Evolutionary conservation across 2,797 vertebrate species (phyloP).

Genomic region (Ctenochaetus hawaiiensis): DNA sequence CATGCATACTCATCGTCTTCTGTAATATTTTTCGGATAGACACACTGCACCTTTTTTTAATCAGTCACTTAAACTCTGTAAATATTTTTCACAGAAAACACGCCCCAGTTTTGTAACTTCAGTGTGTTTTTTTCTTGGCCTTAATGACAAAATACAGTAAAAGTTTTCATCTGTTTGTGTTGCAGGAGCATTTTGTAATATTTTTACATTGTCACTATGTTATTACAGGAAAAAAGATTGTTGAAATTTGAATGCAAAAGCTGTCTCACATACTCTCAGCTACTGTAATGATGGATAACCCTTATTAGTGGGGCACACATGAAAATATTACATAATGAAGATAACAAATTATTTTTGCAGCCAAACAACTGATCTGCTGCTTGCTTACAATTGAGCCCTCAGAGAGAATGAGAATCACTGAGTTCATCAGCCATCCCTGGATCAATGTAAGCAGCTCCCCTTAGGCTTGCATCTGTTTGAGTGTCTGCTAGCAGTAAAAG

Average conservation of each 20-base stretch:
- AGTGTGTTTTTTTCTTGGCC: neutral
- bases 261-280: neutral
- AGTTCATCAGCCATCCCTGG: slow-evolving; percentile 95
- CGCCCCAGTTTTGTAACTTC: neutral
- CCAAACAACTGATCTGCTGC: slow-evolving; percentile 92
- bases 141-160: neutral
- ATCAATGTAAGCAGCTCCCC: slow-evolving; percentile 87
- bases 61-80: neutral
- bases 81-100: neutral
- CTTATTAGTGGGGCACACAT: slow-evolving; percentile 85
- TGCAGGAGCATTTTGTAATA: too few relatives aligned
- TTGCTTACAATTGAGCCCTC: slow-evolving; percentile 93
- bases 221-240: neutral
- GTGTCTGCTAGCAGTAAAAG: slow-evolving; percentile 17
- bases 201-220: too few relatives aligned
- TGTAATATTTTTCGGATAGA: neutral
- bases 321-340: slow-evolving; percentile 32
- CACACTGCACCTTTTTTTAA: neutral
- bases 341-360: slow-evolving; percentile 66
- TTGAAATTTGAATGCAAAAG: neutral
- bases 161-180: too few relatives aligned
- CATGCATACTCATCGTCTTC: neutral
- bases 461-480: slow-evolving; percentile 11
- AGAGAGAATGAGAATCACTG: slow-evolving; percentile 92
- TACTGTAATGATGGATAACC: slow-evolving; percentile 86